Percentiles rank a stretch among this genome's conserved stretches.
phyloP scores from a whole-genome alignment of 2,113 vertebrate species.

The Lates calcarifer region DNA sequence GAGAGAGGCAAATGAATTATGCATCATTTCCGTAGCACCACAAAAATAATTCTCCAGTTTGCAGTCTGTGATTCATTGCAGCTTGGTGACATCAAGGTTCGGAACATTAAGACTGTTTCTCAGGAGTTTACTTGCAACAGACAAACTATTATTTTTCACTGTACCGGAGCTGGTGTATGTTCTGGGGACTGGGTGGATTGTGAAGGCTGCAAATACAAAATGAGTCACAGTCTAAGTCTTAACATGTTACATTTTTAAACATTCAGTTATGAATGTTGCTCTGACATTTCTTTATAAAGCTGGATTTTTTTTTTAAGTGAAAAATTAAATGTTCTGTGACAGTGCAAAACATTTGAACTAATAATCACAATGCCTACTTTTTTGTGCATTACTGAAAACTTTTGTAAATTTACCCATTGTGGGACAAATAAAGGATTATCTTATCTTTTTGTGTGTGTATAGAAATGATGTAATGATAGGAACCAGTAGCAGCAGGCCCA shows the following conservation, averaged over 20 bases:
- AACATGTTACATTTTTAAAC: neutral
- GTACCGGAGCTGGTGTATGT: neutral
- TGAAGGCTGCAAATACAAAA: slow-evolving; percentile 1
- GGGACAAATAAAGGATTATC: too few relatives aligned
- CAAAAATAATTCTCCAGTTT: slow-evolving; percentile 52
- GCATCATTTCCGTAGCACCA: slow-evolving; percentile 30
- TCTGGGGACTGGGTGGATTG: neutral
- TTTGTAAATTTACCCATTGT: too few relatives aligned
- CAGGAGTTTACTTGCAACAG: slow-evolving; percentile 9
- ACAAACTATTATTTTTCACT: neutral
- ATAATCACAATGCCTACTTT: too few relatives aligned
- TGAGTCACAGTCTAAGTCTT: slow-evolving; percentile 10
- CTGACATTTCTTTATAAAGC: neutral
- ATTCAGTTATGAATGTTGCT: neutral
- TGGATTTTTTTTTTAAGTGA: neutral
- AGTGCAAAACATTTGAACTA: neutral
- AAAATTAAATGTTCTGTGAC: too few relatives aligned
- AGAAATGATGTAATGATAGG: neutral
- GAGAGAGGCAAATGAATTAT: slow-evolving; percentile 64
- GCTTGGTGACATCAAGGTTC: slow-evolving; percentile 4
- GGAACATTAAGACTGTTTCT: slow-evolving; percentile 3
- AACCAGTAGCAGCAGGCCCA: neutral
- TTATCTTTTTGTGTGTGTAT: neutral
- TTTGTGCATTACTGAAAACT: neutral
- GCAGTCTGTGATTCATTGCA: slow-evolving; percentile 18